Conservation (phyloP, 2,113 vertebrate genomes). For the Amphilophus citrinellus region DNA sequence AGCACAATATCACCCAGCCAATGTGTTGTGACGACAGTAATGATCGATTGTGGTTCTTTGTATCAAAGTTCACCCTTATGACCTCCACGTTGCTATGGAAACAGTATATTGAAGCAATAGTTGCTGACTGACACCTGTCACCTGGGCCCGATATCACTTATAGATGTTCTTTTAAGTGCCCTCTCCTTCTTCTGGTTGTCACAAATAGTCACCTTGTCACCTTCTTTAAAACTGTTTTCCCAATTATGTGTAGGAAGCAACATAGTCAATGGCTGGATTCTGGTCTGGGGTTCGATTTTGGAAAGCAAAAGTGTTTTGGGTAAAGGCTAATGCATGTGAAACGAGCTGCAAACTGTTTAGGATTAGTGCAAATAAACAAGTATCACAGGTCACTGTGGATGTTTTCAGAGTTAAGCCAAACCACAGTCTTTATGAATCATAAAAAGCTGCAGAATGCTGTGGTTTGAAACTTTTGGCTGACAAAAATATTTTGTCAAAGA, state of each 20-base stretch:
- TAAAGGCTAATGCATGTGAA: not conserved
- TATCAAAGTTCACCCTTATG: conserved; percentile 67
- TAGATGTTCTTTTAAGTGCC: conserved; percentile 38
- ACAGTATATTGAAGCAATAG: conserved; percentile 45
- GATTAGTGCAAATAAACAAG: not conserved
- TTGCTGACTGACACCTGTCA: conserved; percentile 57
- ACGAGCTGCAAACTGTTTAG: not conserved
- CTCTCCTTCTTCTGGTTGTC: not conserved
- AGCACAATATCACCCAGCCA: conserved; percentile 64
- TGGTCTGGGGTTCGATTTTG: not conserved
- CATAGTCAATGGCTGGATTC: not conserved
- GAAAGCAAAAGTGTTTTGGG: not conserved
- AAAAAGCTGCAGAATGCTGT: not conserved
- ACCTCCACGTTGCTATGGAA: conserved; percentile 64
- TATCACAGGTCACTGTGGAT: not conserved
- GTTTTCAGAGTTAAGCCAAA: not conserved
- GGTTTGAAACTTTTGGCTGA: not conserved
- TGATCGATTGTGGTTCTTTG: conserved; percentile 53
- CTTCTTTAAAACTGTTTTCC: not conserved
- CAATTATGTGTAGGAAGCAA: not conserved
- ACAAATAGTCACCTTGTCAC: not conserved
- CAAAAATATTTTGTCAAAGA: not conserved
- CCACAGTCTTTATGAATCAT: not conserved
- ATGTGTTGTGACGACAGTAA: conserved; percentile 55
- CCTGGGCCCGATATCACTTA: conserved; percentile 29